Conservation (phyloP, 1,140 invertebrate species). For the Zophobas morio region DNA sequence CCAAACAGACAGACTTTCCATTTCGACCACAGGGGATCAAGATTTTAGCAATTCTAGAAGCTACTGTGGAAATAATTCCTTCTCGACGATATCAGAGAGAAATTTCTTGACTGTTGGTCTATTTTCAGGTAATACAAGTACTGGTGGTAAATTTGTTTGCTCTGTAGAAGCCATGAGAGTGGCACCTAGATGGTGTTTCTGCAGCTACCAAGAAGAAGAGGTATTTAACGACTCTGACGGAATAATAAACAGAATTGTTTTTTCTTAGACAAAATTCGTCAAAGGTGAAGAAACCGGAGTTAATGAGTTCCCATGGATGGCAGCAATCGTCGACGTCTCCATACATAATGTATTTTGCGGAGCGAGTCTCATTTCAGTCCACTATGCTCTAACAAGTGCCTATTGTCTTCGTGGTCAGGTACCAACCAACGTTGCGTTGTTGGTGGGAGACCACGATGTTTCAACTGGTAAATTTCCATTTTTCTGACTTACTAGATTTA, state of each 20-base stretch:
- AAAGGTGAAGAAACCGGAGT: conserved; percentile 73
- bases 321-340: conserved; percentile 70
- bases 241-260: not conserved
- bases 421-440: conserved; percentile 63
- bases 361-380: conserved; percentile 74
- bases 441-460: conserved; percentile 72
- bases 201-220: conserved; percentile 71
- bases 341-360: conserved; percentile 73
- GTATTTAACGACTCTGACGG: not conserved
- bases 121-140: conserved; percentile 61
- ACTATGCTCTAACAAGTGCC: conserved; percentile 79
- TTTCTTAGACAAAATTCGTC: conserved; percentile 70
- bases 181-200: conserved; percentile 54
- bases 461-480: conserved; percentile 58
- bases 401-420: conserved; percentile 72
- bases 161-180: conserved; percentile 63
- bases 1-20: conserved; percentile 67
- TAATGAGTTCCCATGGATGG: conserved; percentile 80
- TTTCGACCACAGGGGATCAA: no score
- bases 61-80: conserved; percentile 57
- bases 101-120: conserved; percentile 62
- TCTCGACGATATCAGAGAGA: not conserved
- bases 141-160: conserved; percentile 71
- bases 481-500: conserved; percentile 48
- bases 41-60: conserved; percentile 57